phyloP scores from a whole-genome alignment of 2,113 vertebrate genomes.

The Aegotheles bennettii region DNA sequence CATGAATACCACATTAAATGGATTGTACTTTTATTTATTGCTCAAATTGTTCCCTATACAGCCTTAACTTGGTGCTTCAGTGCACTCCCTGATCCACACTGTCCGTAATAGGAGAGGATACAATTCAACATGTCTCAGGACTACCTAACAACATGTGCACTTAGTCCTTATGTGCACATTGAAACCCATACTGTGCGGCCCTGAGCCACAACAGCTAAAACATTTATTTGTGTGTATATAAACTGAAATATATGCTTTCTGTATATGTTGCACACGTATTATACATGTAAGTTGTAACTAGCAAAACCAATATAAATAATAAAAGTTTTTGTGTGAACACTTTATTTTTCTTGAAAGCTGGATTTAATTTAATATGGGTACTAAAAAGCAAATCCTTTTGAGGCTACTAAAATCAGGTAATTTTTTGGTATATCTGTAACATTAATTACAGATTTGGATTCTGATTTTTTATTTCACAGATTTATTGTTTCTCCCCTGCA shows the following conservation, averaged over 20 bases:
- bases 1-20: neutral
- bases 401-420: neutral
- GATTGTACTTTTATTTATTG: neutral
- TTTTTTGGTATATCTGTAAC: neutral
- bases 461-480: neutral
- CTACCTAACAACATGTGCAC: neutral
- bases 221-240: neutral
- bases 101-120: neutral
- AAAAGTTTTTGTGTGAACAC: neutral
- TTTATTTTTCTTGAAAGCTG: neutral
- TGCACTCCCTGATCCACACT: neutral
- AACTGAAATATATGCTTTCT: neutral
- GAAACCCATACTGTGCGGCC: neutral
- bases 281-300: neutral
- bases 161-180: neutral
- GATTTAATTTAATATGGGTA: neutral
- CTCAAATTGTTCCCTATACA: neutral
- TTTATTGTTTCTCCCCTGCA: neutral
- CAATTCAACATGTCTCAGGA: neutral
- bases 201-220: neutral
- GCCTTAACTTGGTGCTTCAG: neutral
- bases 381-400: neutral
- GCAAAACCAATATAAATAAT: neutral
- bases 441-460: conserved; percentile 17
- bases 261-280: neutral